Base-by-base conservation (phyloP, 2,888 invertebrate genomes). In the Acrocera orbiculus region DNA sequence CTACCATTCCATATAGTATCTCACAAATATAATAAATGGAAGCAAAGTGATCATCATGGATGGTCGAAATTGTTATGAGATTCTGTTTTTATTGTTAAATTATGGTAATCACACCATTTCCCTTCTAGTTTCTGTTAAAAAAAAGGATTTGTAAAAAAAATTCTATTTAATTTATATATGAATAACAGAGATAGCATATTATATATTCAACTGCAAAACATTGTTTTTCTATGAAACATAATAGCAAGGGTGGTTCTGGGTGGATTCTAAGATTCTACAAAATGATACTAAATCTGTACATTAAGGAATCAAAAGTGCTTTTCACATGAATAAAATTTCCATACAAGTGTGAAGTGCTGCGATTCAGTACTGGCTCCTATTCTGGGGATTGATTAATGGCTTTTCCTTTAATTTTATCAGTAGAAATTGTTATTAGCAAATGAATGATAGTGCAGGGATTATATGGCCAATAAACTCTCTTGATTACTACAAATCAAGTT, bases 231-330 rank as follows among this genome's bases (percentile, higher is more conserved):
- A n/a, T 16, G 9, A 24, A 14, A 16, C n/a, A 16, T 29, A 16
- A 34, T 28, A 27, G 23, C 28, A 19, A 15, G 22, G 27, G 34
- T 22, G 34, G 34, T 15, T 15, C 28, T 28, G 34, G 27, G 20
- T 34, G 22, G 22, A 27, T 34, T 27, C 19, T 29, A 34, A 34
- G 22, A 16, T 28, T 16, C 30, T 30, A 20, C 17, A 25, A 25
- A 40, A 36, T 24, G 31, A 19, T 37, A 31, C 17, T 22, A 40
- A 40, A 40, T 37, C 37, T 37, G 35, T 27, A 28, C 34, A 32
- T 39, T 36, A 39, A 39, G 34, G 36, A 39, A 37, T 39, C 39
- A 37, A n/a, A n/a, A 39, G 34, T 37, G 30, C 35, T 39, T 20
- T 32, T 34, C 32, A 25, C 31, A 37, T 35, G 37, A 37, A 40